phyloP scores from a whole-genome alignment of 2,797 vertebrate species.

The Spheniscus humboldti region DNA sequence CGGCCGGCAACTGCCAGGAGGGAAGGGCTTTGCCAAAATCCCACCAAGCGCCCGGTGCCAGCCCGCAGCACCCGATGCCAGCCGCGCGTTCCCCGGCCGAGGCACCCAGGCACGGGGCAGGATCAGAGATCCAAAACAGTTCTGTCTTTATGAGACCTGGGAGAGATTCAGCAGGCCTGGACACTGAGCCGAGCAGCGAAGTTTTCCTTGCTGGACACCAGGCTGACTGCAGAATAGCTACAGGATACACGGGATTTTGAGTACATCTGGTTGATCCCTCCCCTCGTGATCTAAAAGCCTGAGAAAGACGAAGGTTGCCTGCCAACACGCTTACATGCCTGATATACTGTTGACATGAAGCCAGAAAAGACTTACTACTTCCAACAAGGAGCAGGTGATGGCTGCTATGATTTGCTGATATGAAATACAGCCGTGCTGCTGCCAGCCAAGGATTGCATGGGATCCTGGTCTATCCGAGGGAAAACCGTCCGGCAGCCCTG shows the following conservation, averaged over 20 bases:
- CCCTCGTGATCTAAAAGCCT: background rate
- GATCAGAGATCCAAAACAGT: rapidly evolving
- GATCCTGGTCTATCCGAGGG: background rate
- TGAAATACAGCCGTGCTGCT: background rate
- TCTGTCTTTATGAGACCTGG: background rate
- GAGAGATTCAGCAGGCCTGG: background rate
- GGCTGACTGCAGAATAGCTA: background rate
- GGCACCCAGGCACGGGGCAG: background rate
- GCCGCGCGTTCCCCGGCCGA: background rate
- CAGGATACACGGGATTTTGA: background rate
- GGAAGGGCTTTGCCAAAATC: background rate
- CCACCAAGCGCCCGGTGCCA: rapidly evolving
- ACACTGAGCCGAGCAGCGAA: rapidly evolving
- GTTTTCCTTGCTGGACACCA: background rate
- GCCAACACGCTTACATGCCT: background rate
- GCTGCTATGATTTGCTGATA: background rate
- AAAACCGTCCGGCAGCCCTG: rapidly evolving
- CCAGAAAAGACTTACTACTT: background rate
- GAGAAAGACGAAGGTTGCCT: background rate
- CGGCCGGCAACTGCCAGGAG: rapidly evolving
- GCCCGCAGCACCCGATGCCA: rapidly evolving
- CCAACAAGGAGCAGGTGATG: background rate
- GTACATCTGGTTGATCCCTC: background rate
- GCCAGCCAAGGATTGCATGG: background rate
- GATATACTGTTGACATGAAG: background rate